Evolutionary conservation across 2,888 invertebrate species (phyloP).

Genomic region (Cerceris rybyensis): DNA sequence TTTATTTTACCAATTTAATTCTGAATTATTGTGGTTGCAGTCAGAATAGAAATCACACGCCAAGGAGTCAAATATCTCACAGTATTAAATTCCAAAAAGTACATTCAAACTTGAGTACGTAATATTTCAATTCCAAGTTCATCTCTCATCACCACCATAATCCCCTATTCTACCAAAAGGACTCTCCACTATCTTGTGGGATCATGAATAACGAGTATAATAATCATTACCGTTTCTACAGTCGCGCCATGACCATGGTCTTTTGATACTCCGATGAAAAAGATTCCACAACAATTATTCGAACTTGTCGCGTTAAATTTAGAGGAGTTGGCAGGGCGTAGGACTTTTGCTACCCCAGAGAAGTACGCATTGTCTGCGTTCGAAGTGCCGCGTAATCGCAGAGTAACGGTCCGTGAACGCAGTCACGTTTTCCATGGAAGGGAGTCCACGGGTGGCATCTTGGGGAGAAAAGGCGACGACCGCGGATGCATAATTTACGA

Average conservation of each 20-base stretch:
- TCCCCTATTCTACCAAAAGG: no score
- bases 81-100: no score
- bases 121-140: no score
- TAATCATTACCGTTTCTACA: background rate
- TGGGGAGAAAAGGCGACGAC: slow-evolving; percentile 39
- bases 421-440: slow-evolving; percentile 53
- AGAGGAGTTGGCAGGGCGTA: background rate
- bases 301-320: background rate
- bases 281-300: background rate
- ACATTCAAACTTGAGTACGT: no score
- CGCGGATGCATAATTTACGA: slow-evolving; percentile 74
- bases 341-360: background rate
- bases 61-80: no score
- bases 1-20: no score
- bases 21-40: no score
- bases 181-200: no score
- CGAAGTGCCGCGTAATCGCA: slow-evolving; percentile 64
- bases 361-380: slow-evolving; percentile 54
- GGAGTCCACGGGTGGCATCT: slow-evolving; percentile 53
- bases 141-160: no score
- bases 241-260: background rate
- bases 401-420: slow-evolving; percentile 64
- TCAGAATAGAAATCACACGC: no score
- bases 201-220: background rate
- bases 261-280: background rate